Percentiles rank a stretch among this genome's conserved stretches.
These are phyloP conservation scores for Furcula furcula DNA, from an alignment of 2,888 invertebrate genomes.

Conservation along the genomic window DNA sequence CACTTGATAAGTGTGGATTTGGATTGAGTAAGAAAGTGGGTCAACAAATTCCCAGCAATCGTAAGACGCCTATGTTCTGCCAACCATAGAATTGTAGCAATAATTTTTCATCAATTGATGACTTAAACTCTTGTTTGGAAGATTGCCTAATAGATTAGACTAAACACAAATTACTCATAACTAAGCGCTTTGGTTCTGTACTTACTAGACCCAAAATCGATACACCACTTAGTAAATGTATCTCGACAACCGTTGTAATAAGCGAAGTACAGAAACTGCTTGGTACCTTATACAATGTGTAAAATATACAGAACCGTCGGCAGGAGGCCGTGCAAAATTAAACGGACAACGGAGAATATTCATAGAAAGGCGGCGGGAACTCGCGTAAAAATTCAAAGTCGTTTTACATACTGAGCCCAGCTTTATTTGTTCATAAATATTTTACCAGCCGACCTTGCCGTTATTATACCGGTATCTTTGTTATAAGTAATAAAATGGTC, in stretches of 20 bases:
- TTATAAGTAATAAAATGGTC: neutral
- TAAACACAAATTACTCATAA: too few species aligned
- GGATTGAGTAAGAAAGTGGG: too few species aligned
- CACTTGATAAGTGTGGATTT: too few species aligned
- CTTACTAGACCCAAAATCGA: too few species aligned
- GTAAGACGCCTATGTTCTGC: too few species aligned
- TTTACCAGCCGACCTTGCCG: neutral
- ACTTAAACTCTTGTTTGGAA: too few species aligned
- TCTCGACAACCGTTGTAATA: slow-evolving; percentile 6
- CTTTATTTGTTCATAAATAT: slow-evolving; percentile 9
- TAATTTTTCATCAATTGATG: too few species aligned
- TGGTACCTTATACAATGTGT: slow-evolving; percentile 27
- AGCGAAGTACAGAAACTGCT: slow-evolving; percentile 12
- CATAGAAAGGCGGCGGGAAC: slow-evolving; percentile 24
- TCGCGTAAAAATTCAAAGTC: slow-evolving; percentile 26
- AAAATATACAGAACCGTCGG: slow-evolving; percentile 27
- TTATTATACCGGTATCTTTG: neutral
- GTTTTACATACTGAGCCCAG: slow-evolving; percentile 16
- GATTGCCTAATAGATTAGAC: too few species aligned
- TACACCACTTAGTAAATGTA: too few species aligned
- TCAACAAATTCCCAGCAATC: too few species aligned
- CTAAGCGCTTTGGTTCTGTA: too few species aligned
- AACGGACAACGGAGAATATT: slow-evolving; percentile 31
- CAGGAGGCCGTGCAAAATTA: slow-evolving; percentile 36
- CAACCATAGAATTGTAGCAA: too few species aligned